Conservation (phyloP, 2,113 vertebrate species). For the Urocitellus parryii region DNA sequence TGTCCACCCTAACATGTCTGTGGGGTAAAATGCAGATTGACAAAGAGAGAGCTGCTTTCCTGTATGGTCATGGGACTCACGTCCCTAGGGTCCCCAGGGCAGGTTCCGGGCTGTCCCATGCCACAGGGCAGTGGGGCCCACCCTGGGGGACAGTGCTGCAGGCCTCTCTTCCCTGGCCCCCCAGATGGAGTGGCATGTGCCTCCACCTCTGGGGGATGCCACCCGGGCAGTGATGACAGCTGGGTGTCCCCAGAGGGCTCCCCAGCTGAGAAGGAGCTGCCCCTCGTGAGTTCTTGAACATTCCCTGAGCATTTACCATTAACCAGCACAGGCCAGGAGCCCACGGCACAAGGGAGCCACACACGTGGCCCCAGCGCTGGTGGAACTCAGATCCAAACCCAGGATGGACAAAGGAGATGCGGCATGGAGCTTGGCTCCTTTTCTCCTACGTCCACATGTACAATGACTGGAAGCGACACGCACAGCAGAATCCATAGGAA, state of each 20-base stretch:
- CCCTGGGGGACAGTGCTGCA: not conserved
- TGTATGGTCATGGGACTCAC: rapidly evolving
- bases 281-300: rapidly evolving
- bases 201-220: not conserved
- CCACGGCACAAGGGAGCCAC: rapidly evolving
- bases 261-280: rapidly evolving
- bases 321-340: not conserved
- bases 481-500: rapidly evolving
- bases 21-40: not conserved
- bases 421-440: not conserved
- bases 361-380: rapidly evolving
- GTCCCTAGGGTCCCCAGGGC: not conserved
- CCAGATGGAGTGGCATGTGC: not conserved
- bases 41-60: not conserved
- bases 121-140: not conserved
- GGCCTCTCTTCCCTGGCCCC: not conserved
- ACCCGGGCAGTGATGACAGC: not conserved
- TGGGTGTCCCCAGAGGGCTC: not conserved
- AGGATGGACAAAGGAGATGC: not conserved
- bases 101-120: no score
- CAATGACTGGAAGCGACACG: not conserved
- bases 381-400: not conserved
- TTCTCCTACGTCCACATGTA: not conserved
- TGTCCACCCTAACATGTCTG: not conserved
- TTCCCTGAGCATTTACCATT: rapidly evolving